Evolutionary conservation across 2,113 vertebrate species (phyloP), one percentile per base, ranked within the genome.

Genomic region (Oncorhynchus gorbuscha): DNA sequence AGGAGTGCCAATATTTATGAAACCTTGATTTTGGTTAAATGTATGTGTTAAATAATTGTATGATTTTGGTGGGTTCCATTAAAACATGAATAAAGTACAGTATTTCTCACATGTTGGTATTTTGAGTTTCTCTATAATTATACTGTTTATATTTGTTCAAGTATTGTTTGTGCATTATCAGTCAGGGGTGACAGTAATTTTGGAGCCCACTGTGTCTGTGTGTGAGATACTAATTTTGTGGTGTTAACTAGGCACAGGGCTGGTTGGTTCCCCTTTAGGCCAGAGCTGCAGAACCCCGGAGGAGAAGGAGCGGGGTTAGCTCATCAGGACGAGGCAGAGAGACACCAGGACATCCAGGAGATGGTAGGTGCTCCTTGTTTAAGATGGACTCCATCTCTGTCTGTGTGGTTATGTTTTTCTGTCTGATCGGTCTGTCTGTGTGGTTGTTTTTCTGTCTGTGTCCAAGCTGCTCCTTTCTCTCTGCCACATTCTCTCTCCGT

Each of bases 201-300:
- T 35, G 35, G 35, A 35, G 35, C 35, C 35, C 35, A 35, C 35
- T 35, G 35, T 7, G 28, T 61, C 18, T 71, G 69, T 4, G 3
- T 3, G 24, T 26, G 28, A 35, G 30, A 39, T 62, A 16, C 58
- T 28, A 3, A 73, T 13, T 59, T 73, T 55, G 58, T 73, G 74
- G 79, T 70, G 55, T 12, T 3, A 18, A 2, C 1, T 89, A 99
- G 98, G 85, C 96, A 98, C 85, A 97, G 98, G 91, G 97, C 95
- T 32, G 97, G 96, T 72, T 98, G 97, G 97, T 97, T 99, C 84
- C 97, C 97, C 73, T 97, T 99, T 85, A 95, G 97, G 82, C 94
- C 94, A 67, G 90, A 93, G 28, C 94, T 93, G 81, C 95, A 96
- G 87, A 94, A 94, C 81, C 77, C 79, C 5, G 87, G 65, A 32